phyloP scores from a whole-genome alignment of 1,140 invertebrate genomes.

The Hylaeus volcanicus region DNA sequence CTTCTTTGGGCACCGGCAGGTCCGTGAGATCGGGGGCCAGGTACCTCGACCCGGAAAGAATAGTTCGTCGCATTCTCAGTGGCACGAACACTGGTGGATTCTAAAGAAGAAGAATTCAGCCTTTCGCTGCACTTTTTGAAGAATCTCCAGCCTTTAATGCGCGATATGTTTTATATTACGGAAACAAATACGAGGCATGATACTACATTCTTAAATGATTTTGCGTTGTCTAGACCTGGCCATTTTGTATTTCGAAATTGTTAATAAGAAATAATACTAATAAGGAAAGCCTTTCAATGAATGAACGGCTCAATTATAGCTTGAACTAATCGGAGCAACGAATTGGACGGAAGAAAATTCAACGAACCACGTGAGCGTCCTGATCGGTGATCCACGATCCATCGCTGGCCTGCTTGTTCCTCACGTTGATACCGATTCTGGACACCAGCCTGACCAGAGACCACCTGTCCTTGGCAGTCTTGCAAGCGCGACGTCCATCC shows the following conservation, averaged over 20 bases:
- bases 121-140: too few relatives aligned
- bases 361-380: slow-evolving; percentile 72
- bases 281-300: too few relatives aligned
- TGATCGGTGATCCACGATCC: slow-evolving; percentile 75
- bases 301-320: too few relatives aligned
- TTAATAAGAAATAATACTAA: too few relatives aligned
- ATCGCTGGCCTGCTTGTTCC: slow-evolving; percentile 64
- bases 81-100: slow-evolving; percentile 72
- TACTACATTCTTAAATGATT: too few relatives aligned
- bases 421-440: slow-evolving; percentile 80
- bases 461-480: slow-evolving; percentile 84
- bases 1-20: slow-evolving; percentile 83
- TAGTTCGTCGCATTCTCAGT: slow-evolving; percentile 74
- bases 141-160: too few relatives aligned
- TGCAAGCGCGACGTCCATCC: slow-evolving; percentile 67
- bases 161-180: too few relatives aligned
- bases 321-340: too few relatives aligned
- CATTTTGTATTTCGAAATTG: too few relatives aligned
- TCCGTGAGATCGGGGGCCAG: slow-evolving; percentile 84
- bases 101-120: slow-evolving; percentile 35
- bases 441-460: slow-evolving; percentile 83
- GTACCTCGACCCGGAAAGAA: slow-evolving; percentile 82
- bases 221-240: too few relatives aligned
- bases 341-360: not conserved
- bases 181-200: too few relatives aligned